phyloP scores from a whole-genome alignment of 2,797 vertebrate genomes.

The Chelidonichthys spinosus region DNA sequence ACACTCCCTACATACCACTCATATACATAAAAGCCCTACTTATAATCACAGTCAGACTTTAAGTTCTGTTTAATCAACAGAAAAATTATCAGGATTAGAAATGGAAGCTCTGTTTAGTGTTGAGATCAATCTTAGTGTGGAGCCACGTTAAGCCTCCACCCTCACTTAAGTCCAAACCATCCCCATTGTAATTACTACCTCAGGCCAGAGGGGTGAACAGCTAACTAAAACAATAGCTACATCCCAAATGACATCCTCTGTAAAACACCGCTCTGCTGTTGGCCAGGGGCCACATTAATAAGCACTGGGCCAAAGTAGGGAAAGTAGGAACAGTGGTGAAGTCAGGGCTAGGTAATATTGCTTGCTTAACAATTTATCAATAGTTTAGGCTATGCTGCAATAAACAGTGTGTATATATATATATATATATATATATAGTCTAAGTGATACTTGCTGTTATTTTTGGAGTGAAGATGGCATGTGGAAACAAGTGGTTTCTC shows the following conservation, averaged over 20 bases:
- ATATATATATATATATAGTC: neutral
- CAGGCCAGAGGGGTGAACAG: slow-evolving; percentile 15
- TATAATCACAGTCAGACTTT: slow-evolving; percentile 37
- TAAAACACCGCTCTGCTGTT: slow-evolving; percentile 5
- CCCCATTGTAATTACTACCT: slow-evolving; percentile 16
- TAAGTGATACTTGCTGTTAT: too few species aligned
- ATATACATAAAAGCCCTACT: slow-evolving; percentile 31
- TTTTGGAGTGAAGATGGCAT: too few species aligned
- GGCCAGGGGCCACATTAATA: slow-evolving; percentile 16
- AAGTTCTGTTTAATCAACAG: slow-evolving; percentile 65
- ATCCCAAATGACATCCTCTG: slow-evolving; percentile 41
- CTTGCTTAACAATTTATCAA: too few species aligned
- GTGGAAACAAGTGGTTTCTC: too few species aligned
- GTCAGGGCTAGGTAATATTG: neutral
- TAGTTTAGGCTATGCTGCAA: neutral
- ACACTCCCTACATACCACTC: slow-evolving; percentile 35
- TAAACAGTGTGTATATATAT: neutral
- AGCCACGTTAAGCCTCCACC: slow-evolving; percentile 44
- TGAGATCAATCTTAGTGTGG: slow-evolving; percentile 43
- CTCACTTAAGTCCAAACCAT: slow-evolving; percentile 18
- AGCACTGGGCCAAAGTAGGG: neutral
- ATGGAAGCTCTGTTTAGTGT: slow-evolving; percentile 57
- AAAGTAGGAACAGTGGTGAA: neutral
- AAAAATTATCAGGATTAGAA: slow-evolving; percentile 74
- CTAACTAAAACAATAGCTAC: slow-evolving; percentile 33